These are phyloP conservation scores for Calosoma granatense DNA, from an alignment of 1,140 invertebrate species.

Conservation along the genomic window DNA sequence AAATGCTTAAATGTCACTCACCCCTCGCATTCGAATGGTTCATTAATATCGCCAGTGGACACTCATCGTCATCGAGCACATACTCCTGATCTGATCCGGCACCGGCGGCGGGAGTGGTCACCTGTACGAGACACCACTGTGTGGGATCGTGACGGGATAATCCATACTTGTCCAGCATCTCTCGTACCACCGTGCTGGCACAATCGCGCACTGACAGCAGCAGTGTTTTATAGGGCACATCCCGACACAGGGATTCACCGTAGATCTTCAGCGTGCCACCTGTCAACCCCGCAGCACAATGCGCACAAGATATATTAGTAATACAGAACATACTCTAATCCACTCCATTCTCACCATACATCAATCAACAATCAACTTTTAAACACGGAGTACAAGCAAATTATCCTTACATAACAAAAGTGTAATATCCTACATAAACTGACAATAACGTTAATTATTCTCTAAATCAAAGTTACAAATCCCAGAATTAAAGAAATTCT, in stretches of 20 bases:
- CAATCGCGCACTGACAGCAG: slow-evolving; percentile 88
- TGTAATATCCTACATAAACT: no score
- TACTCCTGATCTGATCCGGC: slow-evolving; percentile 61
- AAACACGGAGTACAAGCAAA: no score
- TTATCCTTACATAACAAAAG: no score
- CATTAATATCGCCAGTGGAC: slow-evolving; percentile 90
- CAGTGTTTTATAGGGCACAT: slow-evolving; percentile 97
- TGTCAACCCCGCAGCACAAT: no score
- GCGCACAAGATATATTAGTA: background rate
- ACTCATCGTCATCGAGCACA: slow-evolving; percentile 94
- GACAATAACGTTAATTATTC: no score
- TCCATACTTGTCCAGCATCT: slow-evolving; percentile 97
- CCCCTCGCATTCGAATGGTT: slow-evolving; percentile 70
- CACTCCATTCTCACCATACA: no score
- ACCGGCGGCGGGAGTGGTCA: slow-evolving; percentile 39
- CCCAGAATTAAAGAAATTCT: no score
- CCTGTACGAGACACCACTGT: slow-evolving; percentile 92
- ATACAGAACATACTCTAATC: no score
- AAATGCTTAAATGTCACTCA: no score
- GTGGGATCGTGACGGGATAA: slow-evolving; percentile 75
- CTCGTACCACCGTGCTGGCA: slow-evolving; percentile 82
- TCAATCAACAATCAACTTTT: no score
- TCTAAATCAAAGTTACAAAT: no score
- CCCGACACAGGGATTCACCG: slow-evolving; percentile 89
- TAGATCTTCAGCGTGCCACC: slow-evolving; percentile 97